Percentiles rank a stretch among this genome's conserved stretches.
Evolutionary conservation across 1,140 invertebrate genomes (phyloP).

Genomic region (Antheraea pernyi): DNA sequence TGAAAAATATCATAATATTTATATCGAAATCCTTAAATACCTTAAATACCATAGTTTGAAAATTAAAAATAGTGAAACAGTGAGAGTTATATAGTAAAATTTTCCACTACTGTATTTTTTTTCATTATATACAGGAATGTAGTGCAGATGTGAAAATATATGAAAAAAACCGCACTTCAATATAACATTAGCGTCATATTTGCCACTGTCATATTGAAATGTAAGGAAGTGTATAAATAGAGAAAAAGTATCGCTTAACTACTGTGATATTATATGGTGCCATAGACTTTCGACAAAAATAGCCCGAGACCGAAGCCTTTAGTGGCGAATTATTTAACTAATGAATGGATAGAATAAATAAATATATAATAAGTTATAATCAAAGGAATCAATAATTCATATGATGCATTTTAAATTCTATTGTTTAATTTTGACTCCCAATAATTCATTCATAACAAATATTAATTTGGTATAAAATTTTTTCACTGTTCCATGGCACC

Average conservation of each 20-base stretch:
- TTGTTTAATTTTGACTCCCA: background rate
- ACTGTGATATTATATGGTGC: background rate
- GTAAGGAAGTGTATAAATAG: background rate
- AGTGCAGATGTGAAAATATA: slow-evolving; percentile 19
- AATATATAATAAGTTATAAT: background rate
- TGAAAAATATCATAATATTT: slow-evolving; percentile 16
- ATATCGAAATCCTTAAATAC: slow-evolving; percentile 34
- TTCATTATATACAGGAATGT: slow-evolving; percentile 57
- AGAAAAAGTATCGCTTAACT: background rate
- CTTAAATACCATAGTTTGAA: slow-evolving; percentile 33
- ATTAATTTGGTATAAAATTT: background rate
- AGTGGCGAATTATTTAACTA: slow-evolving; percentile 6
- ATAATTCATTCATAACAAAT: too few species aligned
- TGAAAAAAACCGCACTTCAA: background rate
- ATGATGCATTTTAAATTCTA: background rate
- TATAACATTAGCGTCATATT: background rate
- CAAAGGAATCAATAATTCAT: background rate
- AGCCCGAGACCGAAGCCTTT: slow-evolving; percentile 14
- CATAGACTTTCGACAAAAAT: slow-evolving; percentile 7
- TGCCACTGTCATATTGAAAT: background rate
- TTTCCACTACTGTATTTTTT: slow-evolving; percentile 41
- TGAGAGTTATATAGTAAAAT: slow-evolving; percentile 60
- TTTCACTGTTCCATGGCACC: slow-evolving; percentile 19
- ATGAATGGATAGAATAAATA: background rate
- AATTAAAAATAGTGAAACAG: slow-evolving; percentile 59